Conservation (phyloP, 2,888 invertebrate species). For the Tenthredo distinguenda region DNA sequence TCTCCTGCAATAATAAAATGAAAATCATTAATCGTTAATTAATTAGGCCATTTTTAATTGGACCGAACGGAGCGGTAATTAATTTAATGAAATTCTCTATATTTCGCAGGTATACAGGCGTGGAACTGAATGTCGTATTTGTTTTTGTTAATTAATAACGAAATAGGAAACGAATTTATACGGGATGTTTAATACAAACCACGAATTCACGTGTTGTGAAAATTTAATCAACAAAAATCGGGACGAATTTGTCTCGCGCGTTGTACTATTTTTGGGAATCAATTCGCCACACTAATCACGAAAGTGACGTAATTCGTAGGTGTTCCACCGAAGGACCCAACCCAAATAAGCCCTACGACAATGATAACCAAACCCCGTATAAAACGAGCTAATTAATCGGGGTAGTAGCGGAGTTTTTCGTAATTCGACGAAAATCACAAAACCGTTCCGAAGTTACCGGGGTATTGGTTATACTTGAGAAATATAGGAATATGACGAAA, state of each 20-base stretch:
- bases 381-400: not conserved
- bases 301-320: constrained; percentile 13
- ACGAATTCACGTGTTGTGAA: not conserved
- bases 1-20: constrained; percentile 81
- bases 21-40: constrained; percentile 53
- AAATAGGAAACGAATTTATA: too few species aligned
- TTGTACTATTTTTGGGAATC: too few species aligned
- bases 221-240: not conserved
- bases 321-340: not conserved
- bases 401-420: not conserved
- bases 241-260: not conserved
- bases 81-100: too few species aligned
- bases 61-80: not conserved
- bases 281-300: not conserved
- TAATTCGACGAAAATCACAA: not conserved
- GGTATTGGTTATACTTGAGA: not conserved
- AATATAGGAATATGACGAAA: not conserved
- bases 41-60: not conserved
- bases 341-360: not conserved
- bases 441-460: too few species aligned
- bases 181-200: too few species aligned
- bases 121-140: too few species aligned
- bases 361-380: not conserved
- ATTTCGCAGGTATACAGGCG: too few species aligned
- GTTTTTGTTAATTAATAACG: too few species aligned